Conservation (phyloP, 2,113 vertebrate genomes). For the Xiphophorus hellerii region DNA sequence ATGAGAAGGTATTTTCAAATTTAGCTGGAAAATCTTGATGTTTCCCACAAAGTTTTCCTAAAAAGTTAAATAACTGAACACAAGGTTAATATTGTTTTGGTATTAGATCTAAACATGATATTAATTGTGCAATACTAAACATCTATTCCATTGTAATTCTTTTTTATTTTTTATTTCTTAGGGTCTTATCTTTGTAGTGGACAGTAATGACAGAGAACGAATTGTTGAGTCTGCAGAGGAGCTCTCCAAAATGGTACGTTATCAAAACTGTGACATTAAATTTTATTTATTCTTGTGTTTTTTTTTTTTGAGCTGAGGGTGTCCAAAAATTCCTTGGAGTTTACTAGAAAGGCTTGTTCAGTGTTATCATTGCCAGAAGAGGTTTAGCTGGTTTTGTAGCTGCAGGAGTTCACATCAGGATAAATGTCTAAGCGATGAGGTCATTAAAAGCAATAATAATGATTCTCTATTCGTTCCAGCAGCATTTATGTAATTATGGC, state of each 20-base stretch:
- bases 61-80: too few species aligned
- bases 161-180: slow-evolving; percentile 40
- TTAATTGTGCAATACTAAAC: not conserved
- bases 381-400: not conserved
- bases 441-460: not conserved
- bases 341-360: not conserved
- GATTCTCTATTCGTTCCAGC: not conserved
- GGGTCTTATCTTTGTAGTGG: slow-evolving; percentile 96
- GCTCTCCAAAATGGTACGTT: slow-evolving; percentile 89
- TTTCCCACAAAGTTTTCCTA: too few species aligned
- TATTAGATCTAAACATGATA: not conserved
- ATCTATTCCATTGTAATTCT: not conserved
- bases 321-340: not conserved
- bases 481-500: not conserved
- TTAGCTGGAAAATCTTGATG: too few species aligned
- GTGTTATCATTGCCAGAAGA: not conserved
- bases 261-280: too few species aligned
- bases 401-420: not conserved
- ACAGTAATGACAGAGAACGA: slow-evolving; percentile 92
- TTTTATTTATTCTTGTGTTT: too few species aligned
- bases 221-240: slow-evolving; percentile 89
- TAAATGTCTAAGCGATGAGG: not conserved
- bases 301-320: not conserved
- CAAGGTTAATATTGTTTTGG: too few species aligned
- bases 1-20: too few species aligned